These are phyloP conservation scores for Climacteris rufus DNA, from an alignment of 2,113 vertebrate species.

Conservation along the genomic window DNA sequence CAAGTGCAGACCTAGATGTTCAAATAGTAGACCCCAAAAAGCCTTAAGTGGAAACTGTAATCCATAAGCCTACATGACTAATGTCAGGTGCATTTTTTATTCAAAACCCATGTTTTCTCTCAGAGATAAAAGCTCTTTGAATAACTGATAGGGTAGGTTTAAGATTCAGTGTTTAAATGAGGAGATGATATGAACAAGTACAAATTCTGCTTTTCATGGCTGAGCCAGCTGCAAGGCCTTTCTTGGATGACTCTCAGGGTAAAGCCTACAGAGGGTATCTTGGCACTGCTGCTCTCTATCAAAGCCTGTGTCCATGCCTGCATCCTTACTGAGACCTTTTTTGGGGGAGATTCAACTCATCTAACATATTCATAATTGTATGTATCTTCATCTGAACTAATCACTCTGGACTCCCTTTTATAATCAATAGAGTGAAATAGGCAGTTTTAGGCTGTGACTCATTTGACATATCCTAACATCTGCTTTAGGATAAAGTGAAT, in stretches of 20 bases:
- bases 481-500: constrained; percentile 20
- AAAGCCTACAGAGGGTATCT: not conserved
- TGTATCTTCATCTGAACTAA: constrained; percentile 12
- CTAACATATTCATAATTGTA: not conserved
- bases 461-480: constrained; percentile 30
- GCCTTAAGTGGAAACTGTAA: not conserved
- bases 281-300: not conserved
- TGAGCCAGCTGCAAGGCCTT: not conserved
- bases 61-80: not conserved
- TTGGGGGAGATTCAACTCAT: not conserved
- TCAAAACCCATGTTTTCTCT: not conserved
- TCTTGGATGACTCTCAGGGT: not conserved
- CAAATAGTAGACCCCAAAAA: not conserved
- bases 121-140: not conserved
- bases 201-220: not conserved
- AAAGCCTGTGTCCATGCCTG: not conserved
- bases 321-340: not conserved
- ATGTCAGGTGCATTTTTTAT: not conserved
- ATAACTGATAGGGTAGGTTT: not conserved
- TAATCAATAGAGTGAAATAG: constrained; percentile 19
- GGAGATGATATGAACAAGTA: not conserved
- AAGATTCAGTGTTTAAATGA: not conserved
- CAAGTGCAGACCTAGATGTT: not conserved
- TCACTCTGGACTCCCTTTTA: not conserved
- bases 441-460: constrained; percentile 34